These are phyloP conservation scores for Bellardia pandia DNA, from an alignment of 2,888 invertebrate genomes.

Conservation along the genomic window DNA sequence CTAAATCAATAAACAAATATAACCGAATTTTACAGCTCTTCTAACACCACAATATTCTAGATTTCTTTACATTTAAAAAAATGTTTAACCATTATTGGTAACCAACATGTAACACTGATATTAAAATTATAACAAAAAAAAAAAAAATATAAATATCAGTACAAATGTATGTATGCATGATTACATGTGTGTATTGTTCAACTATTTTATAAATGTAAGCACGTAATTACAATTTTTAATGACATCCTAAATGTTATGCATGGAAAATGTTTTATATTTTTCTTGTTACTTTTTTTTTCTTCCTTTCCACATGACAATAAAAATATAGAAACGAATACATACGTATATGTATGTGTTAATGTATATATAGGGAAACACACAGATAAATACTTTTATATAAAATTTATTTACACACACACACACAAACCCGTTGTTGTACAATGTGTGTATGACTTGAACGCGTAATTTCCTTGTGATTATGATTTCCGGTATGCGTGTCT, in stretches of 20 bases:
- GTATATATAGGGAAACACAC: neutral
- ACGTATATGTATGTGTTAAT: neutral
- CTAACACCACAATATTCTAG: neutral
- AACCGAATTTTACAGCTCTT: conserved; percentile 7
- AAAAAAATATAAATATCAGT: conserved; percentile 9
- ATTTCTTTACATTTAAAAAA: conserved; percentile 9
- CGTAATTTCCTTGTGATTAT: conserved; percentile 75
- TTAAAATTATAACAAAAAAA: conserved; percentile 57
- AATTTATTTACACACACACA: conserved; percentile 2
- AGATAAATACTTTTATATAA: conserved; percentile 16
- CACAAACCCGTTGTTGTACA: conserved; percentile 26
- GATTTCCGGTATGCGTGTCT: conserved; percentile 74
- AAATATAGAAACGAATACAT: conserved; percentile 27
- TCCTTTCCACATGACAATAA: conserved; percentile 66
- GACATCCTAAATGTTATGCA: conserved; percentile 74
- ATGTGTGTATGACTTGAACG: conserved; percentile 69
- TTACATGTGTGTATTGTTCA: conserved; percentile 41
- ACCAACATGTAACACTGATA: conserved; percentile 37
- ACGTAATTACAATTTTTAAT: conserved; percentile 74
- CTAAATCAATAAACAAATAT: conserved; percentile 10
- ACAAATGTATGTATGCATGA: conserved; percentile 11
- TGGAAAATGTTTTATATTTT: conserved; percentile 71
- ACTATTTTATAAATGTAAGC: conserved; percentile 73
- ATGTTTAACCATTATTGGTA: conserved; percentile 22
- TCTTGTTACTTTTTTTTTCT: conserved; percentile 55